Evolutionary conservation across 2,888 invertebrate species (phyloP).

Genomic region (Monoplex corrugatus): DNA sequence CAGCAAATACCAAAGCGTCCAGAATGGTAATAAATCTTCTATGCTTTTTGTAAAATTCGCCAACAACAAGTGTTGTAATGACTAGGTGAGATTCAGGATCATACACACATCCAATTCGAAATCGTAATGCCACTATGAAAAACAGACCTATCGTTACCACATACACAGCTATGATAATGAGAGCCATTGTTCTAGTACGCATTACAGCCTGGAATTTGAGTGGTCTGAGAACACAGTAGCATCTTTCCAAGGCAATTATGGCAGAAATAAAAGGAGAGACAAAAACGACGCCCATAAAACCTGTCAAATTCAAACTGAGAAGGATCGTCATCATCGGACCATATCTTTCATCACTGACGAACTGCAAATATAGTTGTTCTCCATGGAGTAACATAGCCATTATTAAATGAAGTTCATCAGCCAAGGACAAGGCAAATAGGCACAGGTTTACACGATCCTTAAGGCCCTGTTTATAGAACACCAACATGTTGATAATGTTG

Average conservation of each 20-base stretch:
- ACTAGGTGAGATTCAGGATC: not conserved
- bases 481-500: not conserved
- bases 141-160: not conserved
- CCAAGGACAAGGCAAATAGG: not conserved
- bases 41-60: too few species aligned
- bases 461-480: conserved; percentile 17
- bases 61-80: not conserved
- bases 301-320: not conserved
- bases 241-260: not conserved
- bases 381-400: not conserved
- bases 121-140: not conserved
- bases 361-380: not conserved
- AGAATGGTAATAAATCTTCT: too few species aligned
- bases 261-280: not conserved
- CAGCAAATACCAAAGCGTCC: too few species aligned
- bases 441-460: conserved; percentile 24
- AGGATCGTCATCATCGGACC: not conserved
- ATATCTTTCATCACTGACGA: not conserved
- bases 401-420: not conserved
- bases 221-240: not conserved
- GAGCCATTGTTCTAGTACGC: not conserved
- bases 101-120: not conserved
- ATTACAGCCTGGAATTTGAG: not conserved
- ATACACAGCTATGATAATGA: not conserved
- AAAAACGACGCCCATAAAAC: not conserved